Evolutionary conservation across 2,888 invertebrate genomes (phyloP), one percentile per base, ranked within the genome.

Genomic region (Helleia helle): DNA sequence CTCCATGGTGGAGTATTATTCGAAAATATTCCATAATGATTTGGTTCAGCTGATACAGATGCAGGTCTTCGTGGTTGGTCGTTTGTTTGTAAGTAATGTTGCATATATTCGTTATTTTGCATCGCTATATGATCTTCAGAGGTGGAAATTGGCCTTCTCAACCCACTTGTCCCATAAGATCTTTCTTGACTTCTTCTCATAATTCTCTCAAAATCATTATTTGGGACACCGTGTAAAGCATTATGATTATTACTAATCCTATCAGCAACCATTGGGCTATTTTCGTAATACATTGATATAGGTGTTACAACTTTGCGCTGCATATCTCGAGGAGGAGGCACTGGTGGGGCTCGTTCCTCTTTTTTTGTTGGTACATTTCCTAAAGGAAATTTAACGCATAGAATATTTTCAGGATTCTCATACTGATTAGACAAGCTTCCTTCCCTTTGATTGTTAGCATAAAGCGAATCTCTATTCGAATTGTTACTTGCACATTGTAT

Each of bases 321-420:
- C 49, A 91, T 92, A 69, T 92, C 93, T 53, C 92, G 81, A n/a
- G 93, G 93, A 0, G 94, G 93, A 17, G 93, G 93, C 2, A 91
- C 90, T 0, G 94, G 93, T 3, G 93, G 93, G 25, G 88, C 58
- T 34, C 81, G 86, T 38, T 79, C 77, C 30, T 85, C 83, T 52
- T 71, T 71, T 51, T 71, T 76, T 25, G 71, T 65, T 49, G 74
- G 74, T 27, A 81, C 73, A 54, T 81, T 86, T 41, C 85, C 86
- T 28, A 86, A 55, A 9, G 86, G 86, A 65, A 87, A 86, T 56
- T 86, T 86, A 12, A 86, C 76, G 42, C 79, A 79, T 64, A 86
- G 71, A 1, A 86, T 70, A 43, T 66, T 77, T 22, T 84, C 80
- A 11, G 72, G 65, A 51, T 65, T 80, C 45, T 77, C 76, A 45